A percentile compares a stretch with the other conserved stretches of the same genome.
phyloP scores from a whole-genome alignment of 2,797 vertebrate species.

The Chromobotia macracanthus region DNA sequence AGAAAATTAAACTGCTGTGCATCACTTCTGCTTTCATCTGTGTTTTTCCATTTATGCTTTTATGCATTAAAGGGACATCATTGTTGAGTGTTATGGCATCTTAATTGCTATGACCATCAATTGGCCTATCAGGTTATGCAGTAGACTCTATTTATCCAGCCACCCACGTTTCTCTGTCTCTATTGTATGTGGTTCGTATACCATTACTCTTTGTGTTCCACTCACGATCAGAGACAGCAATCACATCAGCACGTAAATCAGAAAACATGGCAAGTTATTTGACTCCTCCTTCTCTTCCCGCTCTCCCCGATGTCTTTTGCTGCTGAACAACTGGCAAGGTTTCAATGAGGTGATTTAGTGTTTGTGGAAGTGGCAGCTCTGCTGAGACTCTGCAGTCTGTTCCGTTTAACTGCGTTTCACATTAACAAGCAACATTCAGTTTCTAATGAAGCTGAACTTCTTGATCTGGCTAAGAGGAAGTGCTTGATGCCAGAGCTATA shows the following conservation, averaged over 20 bases:
- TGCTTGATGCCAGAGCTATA: conserved; percentile 48
- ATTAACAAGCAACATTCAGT: conserved; percentile 75
- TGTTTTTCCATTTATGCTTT: conserved; percentile 24
- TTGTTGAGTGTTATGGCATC: conserved; percentile 38
- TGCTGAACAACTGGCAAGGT: conserved; percentile 58
- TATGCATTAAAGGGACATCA: conserved; percentile 32
- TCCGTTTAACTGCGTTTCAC: conserved; percentile 73
- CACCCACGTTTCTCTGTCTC: conserved; percentile 10
- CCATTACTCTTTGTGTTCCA: conserved; percentile 34
- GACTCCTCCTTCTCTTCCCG: conserved; percentile 16
- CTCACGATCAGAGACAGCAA: conserved; percentile 24
- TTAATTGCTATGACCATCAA: conserved; percentile 35
- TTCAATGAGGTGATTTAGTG: conserved; percentile 66
- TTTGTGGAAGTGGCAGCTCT: conserved; percentile 60
- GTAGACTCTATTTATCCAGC: conserved; percentile 19
- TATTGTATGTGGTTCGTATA: neutral
- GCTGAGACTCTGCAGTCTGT: conserved; percentile 56
- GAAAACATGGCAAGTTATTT: conserved; percentile 36
- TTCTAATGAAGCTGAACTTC: conserved; percentile 76
- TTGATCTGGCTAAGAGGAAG: conserved; percentile 71
- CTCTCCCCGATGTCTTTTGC: conserved; percentile 42
- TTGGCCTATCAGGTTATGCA: conserved; percentile 24
- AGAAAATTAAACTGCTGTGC: conserved; percentile 5
- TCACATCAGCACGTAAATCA: conserved; percentile 34
- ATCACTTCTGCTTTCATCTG: neutral